Evolutionary conservation across 1,140 invertebrate genomes (phyloP).

Genomic region (Papilio xuthus): DNA sequence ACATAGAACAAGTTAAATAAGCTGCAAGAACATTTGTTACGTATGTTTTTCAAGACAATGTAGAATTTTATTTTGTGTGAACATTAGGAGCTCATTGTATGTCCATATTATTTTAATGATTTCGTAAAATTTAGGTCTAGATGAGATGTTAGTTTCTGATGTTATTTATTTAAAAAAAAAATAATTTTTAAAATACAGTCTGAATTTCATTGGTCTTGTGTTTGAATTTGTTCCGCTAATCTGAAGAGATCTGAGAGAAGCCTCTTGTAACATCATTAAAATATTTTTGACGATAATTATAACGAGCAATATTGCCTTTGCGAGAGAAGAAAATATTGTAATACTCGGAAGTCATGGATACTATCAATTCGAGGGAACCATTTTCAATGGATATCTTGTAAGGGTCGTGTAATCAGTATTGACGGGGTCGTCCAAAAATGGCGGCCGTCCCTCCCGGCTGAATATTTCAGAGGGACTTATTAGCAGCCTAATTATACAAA

Average conservation of each 20-base stretch:
- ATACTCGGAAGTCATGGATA: constrained; percentile 37
- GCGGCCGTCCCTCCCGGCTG: constrained; percentile 45
- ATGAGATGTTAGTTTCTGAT: too few species aligned
- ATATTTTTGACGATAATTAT: neutral
- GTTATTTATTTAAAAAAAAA: too few species aligned
- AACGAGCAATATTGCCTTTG: constrained; percentile 37
- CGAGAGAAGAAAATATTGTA: constrained; percentile 23
- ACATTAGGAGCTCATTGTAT: too few species aligned
- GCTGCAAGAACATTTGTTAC: neutral
- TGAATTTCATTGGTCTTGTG: neutral
- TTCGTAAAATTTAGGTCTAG: too few species aligned
- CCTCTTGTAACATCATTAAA: too few species aligned
- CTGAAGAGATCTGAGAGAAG: too few species aligned
- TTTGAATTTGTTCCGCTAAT: neutral
- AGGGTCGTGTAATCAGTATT: constrained; percentile 57
- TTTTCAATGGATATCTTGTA: constrained; percentile 47
- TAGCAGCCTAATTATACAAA: constrained; percentile 74
- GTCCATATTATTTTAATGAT: too few species aligned
- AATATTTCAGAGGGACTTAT: constrained; percentile 72
- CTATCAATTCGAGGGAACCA: constrained; percentile 27
- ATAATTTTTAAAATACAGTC: too few species aligned
- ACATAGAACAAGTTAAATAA: neutral
- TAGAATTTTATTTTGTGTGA: too few species aligned
- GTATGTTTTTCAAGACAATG: too few species aligned
- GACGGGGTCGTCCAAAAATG: constrained; percentile 57